A percentile compares a stretch with the other conserved stretches of the same genome.
These are phyloP conservation scores for Melanotaenia boesemani DNA, from an alignment of 2,797 vertebrate genomes.

Conservation along the genomic window DNA sequence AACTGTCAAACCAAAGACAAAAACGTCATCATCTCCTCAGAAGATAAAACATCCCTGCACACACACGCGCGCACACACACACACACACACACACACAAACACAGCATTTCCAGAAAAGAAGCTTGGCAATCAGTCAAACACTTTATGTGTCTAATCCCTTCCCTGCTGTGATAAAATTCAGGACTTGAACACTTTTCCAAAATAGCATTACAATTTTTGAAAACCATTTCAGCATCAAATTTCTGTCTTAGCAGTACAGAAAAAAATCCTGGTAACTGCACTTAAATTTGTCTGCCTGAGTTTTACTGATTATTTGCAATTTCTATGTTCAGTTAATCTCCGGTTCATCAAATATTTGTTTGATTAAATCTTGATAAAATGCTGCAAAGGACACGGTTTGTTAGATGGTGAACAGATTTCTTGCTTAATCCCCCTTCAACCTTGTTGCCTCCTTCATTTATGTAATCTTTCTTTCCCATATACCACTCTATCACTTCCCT, in stretches of 20 bases:
- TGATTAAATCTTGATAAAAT: slow-evolving; percentile 38
- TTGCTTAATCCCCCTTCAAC: slow-evolving; percentile 52
- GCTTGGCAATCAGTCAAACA: slow-evolving; percentile 54
- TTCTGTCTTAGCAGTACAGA: background rate
- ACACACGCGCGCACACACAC: slow-evolving; percentile 31
- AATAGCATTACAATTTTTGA: background rate
- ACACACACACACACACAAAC: slow-evolving; percentile 23
- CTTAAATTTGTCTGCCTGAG: slow-evolving; percentile 6
- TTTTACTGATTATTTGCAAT: slow-evolving; percentile 8
- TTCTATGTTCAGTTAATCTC: slow-evolving; percentile 12
- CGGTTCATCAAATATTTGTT: slow-evolving; percentile 42
- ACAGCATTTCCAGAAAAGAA: slow-evolving; percentile 39
- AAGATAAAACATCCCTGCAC: slow-evolving; percentile 16
- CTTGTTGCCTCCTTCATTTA: slow-evolving; percentile 40
- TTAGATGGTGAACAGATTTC: slow-evolving; percentile 39
- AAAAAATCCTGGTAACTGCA: background rate
- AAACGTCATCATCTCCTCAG: slow-evolving; percentile 45
- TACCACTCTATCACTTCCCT: slow-evolving; percentile 31
- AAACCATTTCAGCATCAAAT: slow-evolving; percentile 1
- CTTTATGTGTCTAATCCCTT: slow-evolving; percentile 38
- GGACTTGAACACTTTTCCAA: slow-evolving; percentile 22
- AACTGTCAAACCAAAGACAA: slow-evolving; percentile 46
- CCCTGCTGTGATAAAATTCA: slow-evolving; percentile 32
- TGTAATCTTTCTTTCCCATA: slow-evolving; percentile 46
- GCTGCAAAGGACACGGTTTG: slow-evolving; percentile 32